These are phyloP conservation scores for Forbesichthys agassizii DNA, from an alignment of 2,113 vertebrate species.

Conservation along the genomic window DNA sequence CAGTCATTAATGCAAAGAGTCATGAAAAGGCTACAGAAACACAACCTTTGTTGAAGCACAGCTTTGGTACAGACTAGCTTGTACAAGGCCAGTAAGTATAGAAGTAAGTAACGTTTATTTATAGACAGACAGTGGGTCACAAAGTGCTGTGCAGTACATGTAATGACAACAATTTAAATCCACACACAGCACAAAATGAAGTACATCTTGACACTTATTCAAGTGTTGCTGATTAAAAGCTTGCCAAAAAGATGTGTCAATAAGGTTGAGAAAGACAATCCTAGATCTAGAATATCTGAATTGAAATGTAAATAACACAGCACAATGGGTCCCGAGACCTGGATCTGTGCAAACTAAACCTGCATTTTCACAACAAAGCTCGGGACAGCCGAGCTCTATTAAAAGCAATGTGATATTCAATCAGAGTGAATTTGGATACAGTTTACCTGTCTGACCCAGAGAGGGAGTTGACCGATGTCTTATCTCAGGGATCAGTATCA, in stretches of 20 bases:
- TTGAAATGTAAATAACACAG: slow-evolving; percentile 5
- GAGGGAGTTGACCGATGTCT: slow-evolving; percentile 49
- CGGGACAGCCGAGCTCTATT: not conserved
- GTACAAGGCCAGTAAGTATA: not conserved
- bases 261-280: slow-evolving; percentile 2
- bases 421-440: slow-evolving; percentile 50
- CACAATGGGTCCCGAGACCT: slow-evolving; percentile 3
- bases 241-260: not conserved
- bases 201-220: too few species aligned
- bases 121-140: too few species aligned
- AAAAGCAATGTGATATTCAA: slow-evolving; percentile 33
- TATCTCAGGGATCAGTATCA: slow-evolving; percentile 53
- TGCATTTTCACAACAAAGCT: slow-evolving; percentile 13
- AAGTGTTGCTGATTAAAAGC: too few species aligned
- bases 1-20: not conserved
- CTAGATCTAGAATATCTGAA: slow-evolving; percentile 27
- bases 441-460: slow-evolving; percentile 37
- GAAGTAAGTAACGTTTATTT: too few species aligned
- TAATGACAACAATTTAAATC: too few species aligned
- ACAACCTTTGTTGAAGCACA: not conserved
- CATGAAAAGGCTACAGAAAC: not conserved
- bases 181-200: too few species aligned
- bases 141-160: too few species aligned
- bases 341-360: slow-evolving; percentile 23
- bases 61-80: slow-evolving; percentile 1